Evolutionary conservation across 2,797 vertebrate genomes (phyloP).

Genomic region (Danionella dracula): DNA sequence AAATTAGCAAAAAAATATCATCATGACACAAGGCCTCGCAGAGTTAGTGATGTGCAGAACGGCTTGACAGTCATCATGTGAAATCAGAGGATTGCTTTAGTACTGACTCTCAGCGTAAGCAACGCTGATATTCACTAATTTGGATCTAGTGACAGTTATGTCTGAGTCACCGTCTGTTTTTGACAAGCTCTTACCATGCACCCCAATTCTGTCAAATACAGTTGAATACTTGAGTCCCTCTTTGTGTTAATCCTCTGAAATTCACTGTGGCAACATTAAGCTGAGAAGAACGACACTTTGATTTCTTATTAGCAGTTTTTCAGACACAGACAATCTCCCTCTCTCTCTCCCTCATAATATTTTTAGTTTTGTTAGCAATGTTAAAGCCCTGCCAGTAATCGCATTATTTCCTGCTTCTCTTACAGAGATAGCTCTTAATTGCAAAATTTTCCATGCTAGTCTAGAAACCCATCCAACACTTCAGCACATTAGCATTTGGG

Average conservation of each 20-base stretch:
- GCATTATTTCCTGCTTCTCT: slow-evolving; percentile 42
- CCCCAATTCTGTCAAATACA: slow-evolving; percentile 25
- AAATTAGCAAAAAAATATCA: background rate
- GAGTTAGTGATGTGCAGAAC: background rate
- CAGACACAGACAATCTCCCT: slow-evolving; percentile 13
- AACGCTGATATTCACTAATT: slow-evolving; percentile 5
- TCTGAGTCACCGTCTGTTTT: slow-evolving; percentile 7
- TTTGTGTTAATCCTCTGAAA: no score
- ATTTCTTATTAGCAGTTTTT: slow-evolving; percentile 7
- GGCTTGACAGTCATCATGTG: slow-evolving; percentile 1
- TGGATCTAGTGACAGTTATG: slow-evolving; percentile 18
- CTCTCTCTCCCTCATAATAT: slow-evolving; percentile 36
- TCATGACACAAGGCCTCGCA: background rate
- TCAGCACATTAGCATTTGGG: background rate
- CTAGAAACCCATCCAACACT: background rate
- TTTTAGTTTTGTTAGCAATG: slow-evolving; percentile 24
- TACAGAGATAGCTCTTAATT: slow-evolving; percentile 35
- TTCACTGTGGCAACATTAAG: slow-evolving; percentile 10
- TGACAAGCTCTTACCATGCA: background rate
- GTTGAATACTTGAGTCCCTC: background rate
- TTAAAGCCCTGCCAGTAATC: slow-evolving; percentile 43
- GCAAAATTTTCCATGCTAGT: no score
- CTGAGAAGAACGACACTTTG: background rate
- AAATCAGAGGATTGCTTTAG: slow-evolving; percentile 8
- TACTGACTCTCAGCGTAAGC: background rate